Evolutionary conservation across 2,888 invertebrate genomes (phyloP).

Genomic region (Philonicus albiceps): DNA sequence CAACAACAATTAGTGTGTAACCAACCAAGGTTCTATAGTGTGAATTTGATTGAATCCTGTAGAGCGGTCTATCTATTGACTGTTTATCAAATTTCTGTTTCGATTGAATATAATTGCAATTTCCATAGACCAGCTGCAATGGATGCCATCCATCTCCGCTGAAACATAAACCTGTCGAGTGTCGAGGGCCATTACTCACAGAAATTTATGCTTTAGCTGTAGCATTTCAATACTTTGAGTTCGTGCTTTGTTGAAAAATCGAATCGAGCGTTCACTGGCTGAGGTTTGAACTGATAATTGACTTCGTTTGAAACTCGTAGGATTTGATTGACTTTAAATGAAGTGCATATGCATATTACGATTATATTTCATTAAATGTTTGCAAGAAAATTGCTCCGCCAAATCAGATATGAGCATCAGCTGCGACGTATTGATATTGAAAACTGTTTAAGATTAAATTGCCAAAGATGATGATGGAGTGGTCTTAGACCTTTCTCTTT

Average conservation of each 20-base stretch:
- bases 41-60: neutral
- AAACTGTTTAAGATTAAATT: neutral
- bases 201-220: neutral
- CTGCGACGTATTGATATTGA: neutral
- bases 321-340: slow-evolving; percentile 11
- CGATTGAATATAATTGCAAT: neutral
- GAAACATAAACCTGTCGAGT: neutral
- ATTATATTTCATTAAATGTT: neutral
- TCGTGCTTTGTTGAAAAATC: neutral
- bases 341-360: neutral
- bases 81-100: neutral
- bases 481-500: neutral
- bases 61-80: neutral
- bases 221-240: neutral
- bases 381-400: neutral
- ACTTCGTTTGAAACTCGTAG: neutral
- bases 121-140: neutral
- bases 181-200: neutral
- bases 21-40: neutral
- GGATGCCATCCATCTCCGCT: neutral
- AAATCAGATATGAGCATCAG: neutral
- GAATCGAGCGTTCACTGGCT: neutral
- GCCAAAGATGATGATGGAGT: neutral
- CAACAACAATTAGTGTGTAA: neutral
- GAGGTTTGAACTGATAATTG: neutral